Evolutionary conservation across 2,797 vertebrate species (phyloP).

Genomic region (Steatocranus sp.): DNA sequence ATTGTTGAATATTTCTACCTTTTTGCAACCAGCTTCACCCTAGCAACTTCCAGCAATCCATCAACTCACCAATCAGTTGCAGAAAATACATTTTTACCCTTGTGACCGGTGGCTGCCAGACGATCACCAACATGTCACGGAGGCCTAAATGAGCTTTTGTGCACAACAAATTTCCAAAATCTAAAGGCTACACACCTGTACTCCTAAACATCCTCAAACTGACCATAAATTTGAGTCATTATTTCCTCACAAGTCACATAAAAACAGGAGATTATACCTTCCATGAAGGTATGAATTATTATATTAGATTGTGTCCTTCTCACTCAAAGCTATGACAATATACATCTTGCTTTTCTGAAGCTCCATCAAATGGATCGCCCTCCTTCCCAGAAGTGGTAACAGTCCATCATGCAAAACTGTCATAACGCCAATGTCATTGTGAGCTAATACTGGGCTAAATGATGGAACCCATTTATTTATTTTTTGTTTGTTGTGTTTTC

Average conservation of each 20-base stretch:
- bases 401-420: neutral
- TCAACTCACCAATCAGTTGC: neutral
- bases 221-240: neutral
- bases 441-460: neutral
- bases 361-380: neutral
- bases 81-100: neutral
- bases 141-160: neutral
- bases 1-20: neutral
- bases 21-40: neutral
- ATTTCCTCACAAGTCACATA: neutral
- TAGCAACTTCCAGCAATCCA: neutral
- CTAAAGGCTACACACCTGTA: neutral
- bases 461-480: neutral
- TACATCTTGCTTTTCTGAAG: neutral
- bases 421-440: neutral
- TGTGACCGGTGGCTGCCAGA: neutral
- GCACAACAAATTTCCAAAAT: neutral
- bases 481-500: neutral
- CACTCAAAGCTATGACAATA: neutral
- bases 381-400: neutral
- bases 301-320: neutral
- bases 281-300: neutral
- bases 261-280: neutral
- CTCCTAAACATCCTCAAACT: neutral
- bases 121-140: neutral